phyloP scores from a whole-genome alignment of 2,888 invertebrate genomes.

The Heteromyza rotundicornis region DNA sequence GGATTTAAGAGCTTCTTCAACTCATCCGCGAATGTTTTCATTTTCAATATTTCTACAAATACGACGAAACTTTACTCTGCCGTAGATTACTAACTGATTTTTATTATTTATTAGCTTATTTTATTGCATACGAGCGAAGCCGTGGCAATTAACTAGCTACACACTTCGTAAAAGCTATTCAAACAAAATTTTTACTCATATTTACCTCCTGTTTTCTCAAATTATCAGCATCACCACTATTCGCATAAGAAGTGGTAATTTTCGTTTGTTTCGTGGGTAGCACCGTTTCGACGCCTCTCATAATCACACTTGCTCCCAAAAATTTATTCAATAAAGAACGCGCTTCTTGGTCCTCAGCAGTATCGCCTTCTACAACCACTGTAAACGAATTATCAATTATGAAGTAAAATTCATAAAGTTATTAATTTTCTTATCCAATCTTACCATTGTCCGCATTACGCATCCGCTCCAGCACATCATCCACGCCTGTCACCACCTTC shows the following conservation, averaged over 20 bases:
- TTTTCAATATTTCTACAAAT: too few species aligned
- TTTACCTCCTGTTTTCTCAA: slow-evolving; percentile 52
- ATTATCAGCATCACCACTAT: slow-evolving; percentile 32
- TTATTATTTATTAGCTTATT: too few species aligned
- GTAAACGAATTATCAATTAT: background rate
- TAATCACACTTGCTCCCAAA: slow-evolving; percentile 79
- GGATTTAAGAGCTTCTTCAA: too few species aligned
- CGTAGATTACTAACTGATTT: too few species aligned
- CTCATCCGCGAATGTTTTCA: too few species aligned
- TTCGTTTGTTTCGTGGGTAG: slow-evolving; percentile 46
- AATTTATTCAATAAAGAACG: slow-evolving; percentile 82
- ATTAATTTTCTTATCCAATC: slow-evolving; percentile 9
- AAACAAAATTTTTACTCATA: background rate
- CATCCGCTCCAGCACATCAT: slow-evolving; percentile 80
- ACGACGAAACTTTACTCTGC: too few species aligned
- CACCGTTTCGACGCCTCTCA: slow-evolving; percentile 75
- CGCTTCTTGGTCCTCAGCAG: slow-evolving; percentile 73
- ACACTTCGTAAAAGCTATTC: background rate
- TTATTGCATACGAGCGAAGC: background rate
- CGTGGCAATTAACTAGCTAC: background rate
- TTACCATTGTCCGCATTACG: slow-evolving; percentile 75
- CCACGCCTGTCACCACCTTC: slow-evolving; percentile 75
- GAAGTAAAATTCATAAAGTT: too few species aligned
- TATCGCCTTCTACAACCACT: slow-evolving; percentile 73
- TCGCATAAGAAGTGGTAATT: slow-evolving; percentile 34